Base-by-base conservation (phyloP, 1,140 invertebrate genomes). In the Drosophila serrata region DNA sequence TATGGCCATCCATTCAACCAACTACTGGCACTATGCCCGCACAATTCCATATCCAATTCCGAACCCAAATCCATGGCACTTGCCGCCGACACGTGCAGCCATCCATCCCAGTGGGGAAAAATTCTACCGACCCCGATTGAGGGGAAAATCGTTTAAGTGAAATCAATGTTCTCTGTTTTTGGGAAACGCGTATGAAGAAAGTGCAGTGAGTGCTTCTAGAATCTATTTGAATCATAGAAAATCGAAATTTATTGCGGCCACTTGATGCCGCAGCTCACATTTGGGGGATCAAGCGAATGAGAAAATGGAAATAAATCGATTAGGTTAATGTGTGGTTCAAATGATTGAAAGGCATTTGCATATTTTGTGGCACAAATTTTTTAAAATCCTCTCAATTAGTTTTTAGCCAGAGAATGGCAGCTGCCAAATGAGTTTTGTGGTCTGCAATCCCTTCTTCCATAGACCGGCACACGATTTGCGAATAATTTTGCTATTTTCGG, bases 151-250 rank as follows among this genome's bases (percentile, higher is more conserved):
- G 51, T 59, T 73, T 60, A 73, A 85, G 81, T 84, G 81, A 84
- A 84, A 84, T 84, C 81, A 77, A 77, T 85, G 81, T 84, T 63
- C 43, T 75, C 15, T 55, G 73, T 74, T 79, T 79, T 80, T 65
- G 76, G 75, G 60, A 51, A 61, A 59, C n/a, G 43, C 27, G 56
- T 48, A 63, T 29, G 56, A 56, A 33, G 64, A 69, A 69, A 70
- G 64, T 58, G 40, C 53, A 58, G 37, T 64, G 33, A 60, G 35
- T 59, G 58, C 64, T 48, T 69, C 35, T 46, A 55, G 65, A 69
- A 33, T 33, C 37, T 24, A 31, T 46, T 58, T 59, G 51, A 65
- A 73, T 57, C 40, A 68, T 40, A 40, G 64, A 70, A 68, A 68
- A 72, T 33, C 33, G 11, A 33, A 33, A 72, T 72, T 72, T 72